phyloP scores from a whole-genome alignment of 1,140 invertebrate genomes.

The Nebria ingens region DNA sequence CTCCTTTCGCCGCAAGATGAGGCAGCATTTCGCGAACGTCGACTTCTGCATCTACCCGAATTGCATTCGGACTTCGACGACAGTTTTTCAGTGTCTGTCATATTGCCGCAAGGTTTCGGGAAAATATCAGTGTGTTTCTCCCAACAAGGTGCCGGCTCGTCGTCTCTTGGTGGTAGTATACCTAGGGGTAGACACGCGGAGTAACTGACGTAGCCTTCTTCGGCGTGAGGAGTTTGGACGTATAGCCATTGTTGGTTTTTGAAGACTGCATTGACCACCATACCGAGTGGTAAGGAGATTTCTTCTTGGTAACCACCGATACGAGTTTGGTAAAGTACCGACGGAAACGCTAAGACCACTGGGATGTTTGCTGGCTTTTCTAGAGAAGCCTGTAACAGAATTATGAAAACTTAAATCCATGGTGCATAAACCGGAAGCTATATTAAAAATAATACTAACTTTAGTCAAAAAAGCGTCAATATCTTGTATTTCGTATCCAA shows the following conservation, averaged over 20 bases:
- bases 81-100: constrained; percentile 60
- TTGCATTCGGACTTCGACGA: constrained; percentile 40
- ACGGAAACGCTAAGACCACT: constrained; percentile 63
- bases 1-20: constrained; percentile 49
- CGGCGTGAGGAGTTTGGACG: constrained; percentile 66
- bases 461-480: constrained; percentile 61
- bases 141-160: constrained; percentile 45
- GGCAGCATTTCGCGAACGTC: constrained; percentile 35
- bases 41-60: constrained; percentile 24
- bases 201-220: constrained; percentile 69
- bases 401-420: constrained; percentile 13
- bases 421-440: constrained; percentile 12
- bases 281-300: constrained; percentile 60
- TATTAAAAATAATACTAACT: constrained; percentile 32
- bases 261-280: constrained; percentile 75
- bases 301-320: constrained; percentile 56
- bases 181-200: constrained; percentile 62
- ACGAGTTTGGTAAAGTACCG: constrained; percentile 62
- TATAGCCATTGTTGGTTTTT: constrained; percentile 75
- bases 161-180: constrained; percentile 24
- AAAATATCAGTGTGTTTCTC: constrained; percentile 69
- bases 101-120: constrained; percentile 58
- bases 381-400: constrained; percentile 49
- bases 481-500: constrained; percentile 65
- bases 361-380: constrained; percentile 69